Evolutionary conservation across 2,113 vertebrate species (phyloP), one percentile per base, ranked within the genome.

Genomic region (Paraplagusia blochii): DNA sequence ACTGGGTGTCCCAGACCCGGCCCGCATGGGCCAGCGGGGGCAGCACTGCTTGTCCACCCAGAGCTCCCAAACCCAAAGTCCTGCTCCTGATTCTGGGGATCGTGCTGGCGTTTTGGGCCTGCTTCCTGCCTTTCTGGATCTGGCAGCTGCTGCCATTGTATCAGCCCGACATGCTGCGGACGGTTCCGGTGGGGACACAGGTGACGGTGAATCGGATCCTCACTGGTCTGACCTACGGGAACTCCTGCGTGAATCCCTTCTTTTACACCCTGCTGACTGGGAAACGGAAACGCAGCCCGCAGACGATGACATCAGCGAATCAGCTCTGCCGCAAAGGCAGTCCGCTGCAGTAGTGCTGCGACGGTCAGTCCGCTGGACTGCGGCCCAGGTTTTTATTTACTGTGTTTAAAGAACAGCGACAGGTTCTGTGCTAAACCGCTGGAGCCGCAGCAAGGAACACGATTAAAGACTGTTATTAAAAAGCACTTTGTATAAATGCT

Each of bases 81-180:
- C 87, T 94, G 61, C 83, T 91, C 6, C 89, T 93, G 66, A 93
- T 93, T 46, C 83, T 93, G 35, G 85, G 91, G 13, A 93, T 93
- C 11, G 93, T 94, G 17, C 73, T 93, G 48, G 82, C 90, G 12
- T 94, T 93, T 63, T 94, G 92, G 93, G 91, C 91, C 33, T 94
- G 93, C 64, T 94, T 93, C 65, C 87, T 93, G 1, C 92, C 93
- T 7, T 94, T 94, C 77, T 94, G 93, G 92, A 75, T 92, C 63
- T 93, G 92, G 93, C 93, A 93, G 77, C 86, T 93, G 58, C 82
- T 92, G 18, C 92, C 90, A 1, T 85, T 94, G 10, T 94, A 93
- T 79, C 72, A 87, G 46, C 90, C 90, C 0, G 88, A 91, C n/a
- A 80, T 87, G 66, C 72, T 92, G 58, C 80, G 80, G 40, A 82